Percentiles rank a stretch among this genome's conserved stretches.
Conservation (phyloP, 2,113 vertebrate species). For the Oceanites oceanicus region DNA sequence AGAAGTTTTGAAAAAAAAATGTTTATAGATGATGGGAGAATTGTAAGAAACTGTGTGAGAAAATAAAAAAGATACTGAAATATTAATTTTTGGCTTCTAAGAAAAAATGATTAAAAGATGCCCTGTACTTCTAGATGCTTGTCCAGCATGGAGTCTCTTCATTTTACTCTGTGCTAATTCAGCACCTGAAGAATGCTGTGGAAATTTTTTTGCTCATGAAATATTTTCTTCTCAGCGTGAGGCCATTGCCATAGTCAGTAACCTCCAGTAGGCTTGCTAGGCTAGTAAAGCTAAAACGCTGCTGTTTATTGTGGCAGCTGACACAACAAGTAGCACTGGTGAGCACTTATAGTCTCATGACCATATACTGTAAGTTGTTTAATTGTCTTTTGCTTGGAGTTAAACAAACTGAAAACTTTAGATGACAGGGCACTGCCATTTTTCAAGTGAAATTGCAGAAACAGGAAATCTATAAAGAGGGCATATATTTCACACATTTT, state of each 20-base stretch:
- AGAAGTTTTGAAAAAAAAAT: not conserved
- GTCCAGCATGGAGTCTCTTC: not conserved
- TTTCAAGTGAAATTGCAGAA: slow-evolving; percentile 47
- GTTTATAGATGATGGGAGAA: not conserved
- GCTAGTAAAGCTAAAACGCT: not conserved
- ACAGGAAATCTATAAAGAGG: slow-evolving; percentile 55
- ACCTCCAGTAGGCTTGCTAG: not conserved
- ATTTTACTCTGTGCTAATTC: slow-evolving; percentile 23
- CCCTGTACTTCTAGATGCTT: not conserved
- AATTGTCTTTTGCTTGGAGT: slow-evolving; percentile 52
- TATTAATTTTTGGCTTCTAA: slow-evolving; percentile 33
- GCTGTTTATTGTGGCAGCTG: not conserved
- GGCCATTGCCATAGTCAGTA: not conserved
- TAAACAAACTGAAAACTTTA: slow-evolving; percentile 42
- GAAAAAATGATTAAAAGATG: slow-evolving; percentile 17
- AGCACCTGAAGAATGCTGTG: slow-evolving; percentile 2
- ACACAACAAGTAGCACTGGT: not conserved
- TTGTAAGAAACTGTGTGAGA: not conserved
- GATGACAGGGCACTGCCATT: slow-evolving; percentile 35
- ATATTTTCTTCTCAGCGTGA: not conserved
- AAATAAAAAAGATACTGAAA: not conserved
- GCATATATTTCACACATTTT: slow-evolving; percentile 9
- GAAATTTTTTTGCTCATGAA: not conserved
- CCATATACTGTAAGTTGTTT: not conserved
- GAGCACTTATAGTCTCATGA: slow-evolving; percentile 25